Conservation (phyloP, 2,113 vertebrate genomes). For the Hyperopisus bebe region DNA sequence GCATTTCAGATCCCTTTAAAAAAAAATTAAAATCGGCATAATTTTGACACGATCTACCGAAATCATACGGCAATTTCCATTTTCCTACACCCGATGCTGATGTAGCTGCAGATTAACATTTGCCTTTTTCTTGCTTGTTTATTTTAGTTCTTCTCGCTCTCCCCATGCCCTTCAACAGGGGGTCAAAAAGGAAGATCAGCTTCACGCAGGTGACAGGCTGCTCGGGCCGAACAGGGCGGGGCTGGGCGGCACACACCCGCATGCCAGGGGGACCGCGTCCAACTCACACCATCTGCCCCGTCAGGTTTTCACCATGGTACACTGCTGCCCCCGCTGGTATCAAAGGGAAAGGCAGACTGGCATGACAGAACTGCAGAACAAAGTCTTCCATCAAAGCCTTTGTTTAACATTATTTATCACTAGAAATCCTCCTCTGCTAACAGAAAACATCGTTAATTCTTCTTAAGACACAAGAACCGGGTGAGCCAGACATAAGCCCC, state of each 20-base stretch:
- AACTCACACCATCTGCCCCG: slow-evolving; percentile 14
- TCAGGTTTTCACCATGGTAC: neutral
- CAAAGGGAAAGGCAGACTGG: neutral
- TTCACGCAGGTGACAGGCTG: neutral
- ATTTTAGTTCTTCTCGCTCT: neutral
- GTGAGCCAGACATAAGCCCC: neutral
- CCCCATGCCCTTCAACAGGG: neutral
- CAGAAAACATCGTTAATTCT: neutral
- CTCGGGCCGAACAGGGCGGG: neutral
- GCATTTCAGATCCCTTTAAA: neutral
- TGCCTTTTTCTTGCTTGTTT: neutral
- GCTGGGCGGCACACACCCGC: neutral
- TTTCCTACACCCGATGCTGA: neutral
- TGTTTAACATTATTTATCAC: neutral
- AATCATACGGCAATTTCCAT: neutral
- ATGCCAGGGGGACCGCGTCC: neutral
- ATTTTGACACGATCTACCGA: neutral
- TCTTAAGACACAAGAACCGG: neutral
- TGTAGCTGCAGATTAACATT: neutral
- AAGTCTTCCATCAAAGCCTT: neutral
- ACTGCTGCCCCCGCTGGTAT: slow-evolving; percentile 18
- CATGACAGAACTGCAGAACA: neutral
- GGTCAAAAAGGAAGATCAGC: slow-evolving; percentile 9
- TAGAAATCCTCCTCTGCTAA: neutral
- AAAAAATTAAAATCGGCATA: neutral